Percentiles rank a stretch among this genome's conserved stretches.
Conservation (phyloP, 2,113 vertebrate species). For the Ovis aries region DNA sequence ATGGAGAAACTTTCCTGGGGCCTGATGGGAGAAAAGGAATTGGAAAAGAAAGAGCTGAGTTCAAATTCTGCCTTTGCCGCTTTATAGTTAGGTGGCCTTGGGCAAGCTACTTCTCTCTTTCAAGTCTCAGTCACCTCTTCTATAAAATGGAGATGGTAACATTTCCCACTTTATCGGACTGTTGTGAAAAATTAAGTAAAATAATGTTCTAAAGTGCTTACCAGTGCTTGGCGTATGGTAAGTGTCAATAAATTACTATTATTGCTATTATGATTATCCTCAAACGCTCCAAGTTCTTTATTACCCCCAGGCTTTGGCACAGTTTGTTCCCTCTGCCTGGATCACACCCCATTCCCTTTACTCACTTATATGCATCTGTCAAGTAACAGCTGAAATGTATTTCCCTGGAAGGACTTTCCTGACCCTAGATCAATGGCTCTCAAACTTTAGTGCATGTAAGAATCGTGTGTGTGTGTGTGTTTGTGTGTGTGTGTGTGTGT, state of each 20-base stretch:
- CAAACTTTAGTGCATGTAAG: not conserved
- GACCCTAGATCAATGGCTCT: slow-evolving; percentile 11
- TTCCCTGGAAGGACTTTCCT: slow-evolving; percentile 28
- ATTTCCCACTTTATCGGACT: not conserved
- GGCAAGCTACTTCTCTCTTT: slow-evolving; percentile 27
- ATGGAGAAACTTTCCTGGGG: not conserved
- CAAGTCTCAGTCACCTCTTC: slow-evolving; percentile 5
- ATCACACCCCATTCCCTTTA: not conserved
- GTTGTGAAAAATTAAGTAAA: slow-evolving; percentile 57
- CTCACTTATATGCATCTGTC: not conserved
- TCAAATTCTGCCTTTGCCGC: slow-evolving; percentile 18
- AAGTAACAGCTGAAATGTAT: not conserved
- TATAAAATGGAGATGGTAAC: slow-evolving; percentile 21
- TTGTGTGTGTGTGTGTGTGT: not conserved
- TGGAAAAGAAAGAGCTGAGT: not conserved
- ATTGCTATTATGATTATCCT: slow-evolving; percentile 37
- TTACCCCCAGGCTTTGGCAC: slow-evolving; percentile 27
- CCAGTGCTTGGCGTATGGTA: slow-evolving; percentile 35
- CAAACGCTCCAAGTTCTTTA: slow-evolving; percentile 30
- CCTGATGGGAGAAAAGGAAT: not conserved
- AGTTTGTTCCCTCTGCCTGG: slow-evolving; percentile 32
- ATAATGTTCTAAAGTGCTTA: slow-evolving; percentile 56
- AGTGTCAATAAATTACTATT: slow-evolving; percentile 55
- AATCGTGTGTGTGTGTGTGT: not conserved
- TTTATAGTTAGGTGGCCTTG: not conserved